phyloP scores from a whole-genome alignment of 2,797 vertebrate species.

The Clarias platycephalus region DNA sequence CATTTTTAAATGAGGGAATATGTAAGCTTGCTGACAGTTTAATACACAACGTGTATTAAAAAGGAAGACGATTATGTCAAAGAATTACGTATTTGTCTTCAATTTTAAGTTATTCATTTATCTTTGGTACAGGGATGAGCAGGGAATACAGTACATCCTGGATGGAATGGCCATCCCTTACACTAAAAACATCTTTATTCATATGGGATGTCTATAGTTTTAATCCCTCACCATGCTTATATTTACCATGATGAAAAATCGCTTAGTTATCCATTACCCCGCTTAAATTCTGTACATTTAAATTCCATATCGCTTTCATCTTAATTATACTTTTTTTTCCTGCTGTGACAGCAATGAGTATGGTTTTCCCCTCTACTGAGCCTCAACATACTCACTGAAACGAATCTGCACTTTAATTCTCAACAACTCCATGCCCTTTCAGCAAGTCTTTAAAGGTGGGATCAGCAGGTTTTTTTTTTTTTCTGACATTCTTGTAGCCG shows the following conservation, averaged over 20 bases:
- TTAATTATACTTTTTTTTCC: slow-evolving; percentile 8
- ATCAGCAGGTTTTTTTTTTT: neutral
- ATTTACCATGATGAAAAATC: slow-evolving; percentile 10
- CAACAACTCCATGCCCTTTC: neutral
- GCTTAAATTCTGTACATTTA: slow-evolving; percentile 18
- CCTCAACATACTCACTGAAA: neutral
- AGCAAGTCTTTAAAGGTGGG: neutral
- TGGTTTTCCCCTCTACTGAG: neutral
- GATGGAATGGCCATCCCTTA: neutral
- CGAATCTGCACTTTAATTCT: neutral
- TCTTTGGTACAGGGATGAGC: neutral
- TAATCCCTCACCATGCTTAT: neutral
- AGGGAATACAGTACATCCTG: neutral
- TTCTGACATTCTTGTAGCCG: neutral
- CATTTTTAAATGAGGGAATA: too few species aligned
- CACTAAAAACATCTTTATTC: neutral
- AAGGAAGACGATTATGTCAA: too few species aligned
- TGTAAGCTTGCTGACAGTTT: too few species aligned
- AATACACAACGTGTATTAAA: too few species aligned
- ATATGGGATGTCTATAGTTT: neutral
- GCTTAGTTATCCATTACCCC: neutral
- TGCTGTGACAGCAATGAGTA: slow-evolving; percentile 19
- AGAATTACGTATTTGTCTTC: too few species aligned
- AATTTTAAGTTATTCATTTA: neutral
- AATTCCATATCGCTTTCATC: neutral